phyloP scores from a whole-genome alignment of 2,888 invertebrate genomes.

The Rhopalosiphum nymphaeae region DNA sequence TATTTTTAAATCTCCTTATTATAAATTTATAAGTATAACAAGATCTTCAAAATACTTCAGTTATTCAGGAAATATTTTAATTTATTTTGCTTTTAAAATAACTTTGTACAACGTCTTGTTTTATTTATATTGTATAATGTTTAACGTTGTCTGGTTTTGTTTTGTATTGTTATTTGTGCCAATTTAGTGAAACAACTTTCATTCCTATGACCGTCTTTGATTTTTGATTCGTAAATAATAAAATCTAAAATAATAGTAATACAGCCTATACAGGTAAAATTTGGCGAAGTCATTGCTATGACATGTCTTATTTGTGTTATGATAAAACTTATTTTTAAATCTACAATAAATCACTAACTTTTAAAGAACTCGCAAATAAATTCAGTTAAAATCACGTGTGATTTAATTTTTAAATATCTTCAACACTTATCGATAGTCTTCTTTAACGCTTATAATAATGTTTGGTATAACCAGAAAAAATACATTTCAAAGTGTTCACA shows the following conservation, averaged over 20 bases:
- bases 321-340: neutral
- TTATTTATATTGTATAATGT: slow-evolving; percentile 3
- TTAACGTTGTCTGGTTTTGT: neutral
- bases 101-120: slow-evolving; percentile 9
- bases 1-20: slow-evolving; percentile 6
- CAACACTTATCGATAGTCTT: neutral
- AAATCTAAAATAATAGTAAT: neutral
- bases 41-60: neutral
- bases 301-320: neutral
- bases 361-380: neutral
- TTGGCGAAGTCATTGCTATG: neutral
- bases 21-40: slow-evolving; percentile 3
- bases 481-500: neutral
- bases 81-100: slow-evolving; percentile 21
- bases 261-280: neutral
- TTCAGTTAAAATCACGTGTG: neutral
- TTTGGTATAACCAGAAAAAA: neutral
- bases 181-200: slow-evolving; percentile 18
- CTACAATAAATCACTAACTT: neutral
- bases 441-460: neutral
- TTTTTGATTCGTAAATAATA: neutral
- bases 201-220: neutral
- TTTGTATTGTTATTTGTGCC: neutral
- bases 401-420: neutral
- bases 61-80: slow-evolving; percentile 11